Evolutionary conservation across 2,113 vertebrate genomes (phyloP).

Genomic region (Mustela nigripes): DNA sequence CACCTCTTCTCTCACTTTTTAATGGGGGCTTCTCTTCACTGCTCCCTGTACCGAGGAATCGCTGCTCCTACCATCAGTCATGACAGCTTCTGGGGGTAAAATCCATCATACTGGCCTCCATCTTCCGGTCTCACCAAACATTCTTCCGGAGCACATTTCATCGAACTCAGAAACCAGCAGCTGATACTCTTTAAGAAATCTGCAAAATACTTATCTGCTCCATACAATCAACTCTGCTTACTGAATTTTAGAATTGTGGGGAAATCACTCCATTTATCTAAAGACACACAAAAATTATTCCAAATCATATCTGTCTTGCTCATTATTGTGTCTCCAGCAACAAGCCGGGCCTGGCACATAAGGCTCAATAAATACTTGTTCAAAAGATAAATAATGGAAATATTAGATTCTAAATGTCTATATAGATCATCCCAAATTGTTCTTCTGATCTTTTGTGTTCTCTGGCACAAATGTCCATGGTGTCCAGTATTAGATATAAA

Average conservation of each 20-base stretch:
- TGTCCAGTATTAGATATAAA: slow-evolving; percentile 22
- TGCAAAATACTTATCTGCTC: background rate
- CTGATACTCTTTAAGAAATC: slow-evolving; percentile 22
- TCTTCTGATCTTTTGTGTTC: background rate
- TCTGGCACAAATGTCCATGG: background rate
- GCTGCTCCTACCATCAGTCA: background rate
- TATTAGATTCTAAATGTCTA: background rate
- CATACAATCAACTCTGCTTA: background rate
- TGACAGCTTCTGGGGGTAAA: background rate
- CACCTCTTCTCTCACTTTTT: slow-evolving; percentile 24
- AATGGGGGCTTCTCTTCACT: background rate
- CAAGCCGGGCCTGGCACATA: background rate
- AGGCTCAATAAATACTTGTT: background rate
- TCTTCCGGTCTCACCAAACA: background rate
- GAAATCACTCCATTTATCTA: background rate
- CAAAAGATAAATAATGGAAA: slow-evolving; percentile 40
- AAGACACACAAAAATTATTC: slow-evolving; percentile 7
- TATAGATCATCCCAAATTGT: background rate
- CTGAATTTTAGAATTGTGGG: background rate
- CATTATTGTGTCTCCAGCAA: background rate
- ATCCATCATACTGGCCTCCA: background rate
- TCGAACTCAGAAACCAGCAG: slow-evolving; percentile 14
- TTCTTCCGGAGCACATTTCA: background rate
- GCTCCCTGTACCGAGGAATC: background rate
- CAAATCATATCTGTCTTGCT: background rate